Conservation (phyloP, 2,113 vertebrate genomes). For the Speoplatyrhinus poulsoni region DNA sequence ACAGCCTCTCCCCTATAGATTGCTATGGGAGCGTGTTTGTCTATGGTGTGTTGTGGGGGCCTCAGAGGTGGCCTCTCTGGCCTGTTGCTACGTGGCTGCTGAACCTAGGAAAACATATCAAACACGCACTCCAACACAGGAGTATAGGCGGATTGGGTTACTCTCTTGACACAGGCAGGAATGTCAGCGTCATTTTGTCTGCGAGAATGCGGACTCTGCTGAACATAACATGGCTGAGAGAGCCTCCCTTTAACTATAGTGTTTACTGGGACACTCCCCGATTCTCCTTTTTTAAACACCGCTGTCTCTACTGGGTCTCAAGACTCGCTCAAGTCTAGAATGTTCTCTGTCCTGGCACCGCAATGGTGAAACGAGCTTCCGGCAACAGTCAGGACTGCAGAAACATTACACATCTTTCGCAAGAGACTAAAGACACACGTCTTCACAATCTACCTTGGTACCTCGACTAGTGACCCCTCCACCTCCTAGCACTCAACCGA, state of each 20-base stretch:
- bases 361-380: too few relatives aligned
- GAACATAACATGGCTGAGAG: conserved; percentile 29
- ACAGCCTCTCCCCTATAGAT: conserved; percentile 53
- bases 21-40: conserved; percentile 62
- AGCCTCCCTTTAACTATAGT: not conserved
- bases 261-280: too few relatives aligned
- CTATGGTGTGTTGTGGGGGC: conserved; percentile 59
- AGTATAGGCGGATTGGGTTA: not conserved
- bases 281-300: too few relatives aligned
- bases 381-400: too few relatives aligned
- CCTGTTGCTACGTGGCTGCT: conserved; percentile 40
- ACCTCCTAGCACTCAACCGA: too few relatives aligned
- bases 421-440: too few relatives aligned
- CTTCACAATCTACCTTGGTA: too few relatives aligned
- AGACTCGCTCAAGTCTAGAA: too few relatives aligned
- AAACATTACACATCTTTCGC: too few relatives aligned
- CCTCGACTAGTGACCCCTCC: too few relatives aligned
- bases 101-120: conserved; percentile 61
- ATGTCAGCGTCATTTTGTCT: conserved; percentile 37
- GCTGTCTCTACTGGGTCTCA: too few relatives aligned
- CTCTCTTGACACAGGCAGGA: not conserved
- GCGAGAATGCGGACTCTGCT: conserved; percentile 16
- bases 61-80: conserved; percentile 47
- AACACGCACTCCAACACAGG: conserved; percentile 62
- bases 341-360: too few relatives aligned